A percentile compares a stretch with the other conserved stretches of the same genome.
phyloP scores from a whole-genome alignment of 2,797 vertebrate species.

The Gastrophryne carolinensis region DNA sequence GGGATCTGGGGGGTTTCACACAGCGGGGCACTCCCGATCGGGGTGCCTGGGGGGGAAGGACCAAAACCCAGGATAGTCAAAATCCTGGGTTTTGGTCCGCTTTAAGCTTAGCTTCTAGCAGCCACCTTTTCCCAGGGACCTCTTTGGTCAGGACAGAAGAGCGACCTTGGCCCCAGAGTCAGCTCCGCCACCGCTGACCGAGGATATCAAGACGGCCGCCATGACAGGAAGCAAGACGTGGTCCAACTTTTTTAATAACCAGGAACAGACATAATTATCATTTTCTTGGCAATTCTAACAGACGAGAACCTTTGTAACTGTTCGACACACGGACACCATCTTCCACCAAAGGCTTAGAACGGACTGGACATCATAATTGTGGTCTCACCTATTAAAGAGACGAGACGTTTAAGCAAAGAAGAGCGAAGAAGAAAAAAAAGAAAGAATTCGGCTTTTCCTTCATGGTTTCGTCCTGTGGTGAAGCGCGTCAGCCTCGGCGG shows the following conservation, averaged over 20 bases:
- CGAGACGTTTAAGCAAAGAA: slow-evolving; percentile 16
- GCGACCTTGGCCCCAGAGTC: slow-evolving; percentile 66
- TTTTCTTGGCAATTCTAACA: slow-evolving; percentile 18
- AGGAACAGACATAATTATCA: slow-evolving; percentile 21
- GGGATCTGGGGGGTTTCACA: no score
- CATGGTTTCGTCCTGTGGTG: slow-evolving; percentile 14
- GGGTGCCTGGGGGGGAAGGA: no score
- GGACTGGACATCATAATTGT: slow-evolving; percentile 5
- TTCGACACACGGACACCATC: slow-evolving; percentile 20
- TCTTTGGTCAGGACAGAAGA: no score
- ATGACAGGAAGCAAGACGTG: no score
- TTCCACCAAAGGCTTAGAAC: slow-evolving; percentile 11
- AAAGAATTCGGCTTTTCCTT: slow-evolving; percentile 12
- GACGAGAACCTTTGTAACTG: slow-evolving; percentile 1
- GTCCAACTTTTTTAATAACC: slow-evolving; percentile 30
- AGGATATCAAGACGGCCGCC: no score
- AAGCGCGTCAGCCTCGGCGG: slow-evolving; percentile 18
- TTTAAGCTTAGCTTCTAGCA: no score
- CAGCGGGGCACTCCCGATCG: no score
- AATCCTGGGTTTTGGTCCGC: no score
- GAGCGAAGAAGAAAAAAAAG: background rate
- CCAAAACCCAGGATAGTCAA: no score
- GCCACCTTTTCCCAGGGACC: no score
- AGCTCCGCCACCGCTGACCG: background rate
- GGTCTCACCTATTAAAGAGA: slow-evolving; percentile 32